A percentile compares a stretch with the other conserved stretches of the same genome.
Conservation (phyloP, 2,113 vertebrate genomes). For the Nasalis larvatus region DNA sequence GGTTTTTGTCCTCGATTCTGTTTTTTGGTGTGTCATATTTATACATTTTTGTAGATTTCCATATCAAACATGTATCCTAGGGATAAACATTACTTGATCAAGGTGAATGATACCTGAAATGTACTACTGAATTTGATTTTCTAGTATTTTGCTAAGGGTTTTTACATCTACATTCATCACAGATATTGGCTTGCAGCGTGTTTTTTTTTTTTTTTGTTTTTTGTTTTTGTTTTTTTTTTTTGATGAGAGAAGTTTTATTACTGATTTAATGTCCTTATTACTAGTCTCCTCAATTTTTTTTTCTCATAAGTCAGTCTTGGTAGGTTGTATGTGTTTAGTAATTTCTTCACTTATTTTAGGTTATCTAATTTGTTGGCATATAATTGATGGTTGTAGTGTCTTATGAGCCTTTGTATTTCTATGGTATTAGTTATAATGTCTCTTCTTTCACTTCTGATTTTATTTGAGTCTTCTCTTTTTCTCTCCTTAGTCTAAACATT, state of each 20-base stretch:
- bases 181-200: too few relatives aligned
- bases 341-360: neutral
- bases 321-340: neutral
- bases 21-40: neutral
- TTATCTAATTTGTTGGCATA: neutral
- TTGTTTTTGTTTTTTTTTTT: neutral
- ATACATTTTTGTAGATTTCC: neutral
- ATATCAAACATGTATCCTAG: neutral
- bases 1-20: neutral
- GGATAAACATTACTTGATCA: too few relatives aligned
- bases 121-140: neutral
- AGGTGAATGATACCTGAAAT: neutral
- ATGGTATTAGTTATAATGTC: neutral
- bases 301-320: neutral
- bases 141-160: neutral
- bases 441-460: too few relatives aligned
- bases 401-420: neutral
- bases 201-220: too few relatives aligned
- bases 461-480: too few relatives aligned
- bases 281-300: neutral
- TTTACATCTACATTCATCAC: too few relatives aligned
- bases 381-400: neutral
- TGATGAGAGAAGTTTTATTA: neutral
- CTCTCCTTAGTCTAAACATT: too few relatives aligned
- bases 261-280: neutral